Evolutionary conservation across 2,113 vertebrate species (phyloP).

Genomic region (Corynorhinus townsendii): DNA sequence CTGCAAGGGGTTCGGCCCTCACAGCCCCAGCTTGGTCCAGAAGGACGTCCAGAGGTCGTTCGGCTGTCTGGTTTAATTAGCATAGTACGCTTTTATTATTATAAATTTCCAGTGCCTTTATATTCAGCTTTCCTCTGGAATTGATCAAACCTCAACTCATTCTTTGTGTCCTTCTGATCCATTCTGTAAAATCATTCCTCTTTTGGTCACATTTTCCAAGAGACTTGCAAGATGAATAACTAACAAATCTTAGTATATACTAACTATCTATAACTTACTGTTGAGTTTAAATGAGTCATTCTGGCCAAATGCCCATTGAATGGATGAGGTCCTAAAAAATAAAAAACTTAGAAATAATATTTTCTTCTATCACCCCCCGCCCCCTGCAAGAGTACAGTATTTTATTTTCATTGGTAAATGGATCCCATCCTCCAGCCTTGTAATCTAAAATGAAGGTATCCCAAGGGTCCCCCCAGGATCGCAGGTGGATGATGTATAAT

Average conservation of each 20-base stretch:
- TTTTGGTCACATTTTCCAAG: neutral
- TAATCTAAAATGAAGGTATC: slow-evolving; percentile 27
- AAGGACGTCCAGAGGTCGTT: no score
- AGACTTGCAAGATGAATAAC: slow-evolving; percentile 1
- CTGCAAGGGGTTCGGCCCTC: no score
- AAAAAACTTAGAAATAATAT: neutral
- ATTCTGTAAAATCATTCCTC: neutral
- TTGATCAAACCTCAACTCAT: neutral
- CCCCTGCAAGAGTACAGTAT: neutral
- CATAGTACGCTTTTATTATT: no score
- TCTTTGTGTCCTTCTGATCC: neutral
- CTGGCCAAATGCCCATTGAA: neutral
- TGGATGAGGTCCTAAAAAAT: neutral
- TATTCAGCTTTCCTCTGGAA: neutral
- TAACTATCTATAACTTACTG: slow-evolving; percentile 1
- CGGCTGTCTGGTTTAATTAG: no score
- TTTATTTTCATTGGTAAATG: slow-evolving; percentile 25
- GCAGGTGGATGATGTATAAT: slow-evolving; percentile 20
- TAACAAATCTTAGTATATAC: neutral
- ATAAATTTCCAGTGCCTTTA: neutral
- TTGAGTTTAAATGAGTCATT: slow-evolving; percentile 26
- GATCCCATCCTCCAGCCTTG: neutral
- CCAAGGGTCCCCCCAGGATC: neutral
- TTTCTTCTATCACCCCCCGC: neutral
- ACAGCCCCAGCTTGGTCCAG: no score